Percentiles rank a stretch among this genome's conserved stretches.
Evolutionary conservation across 2,888 invertebrate genomes (phyloP).

Genomic region (Lumbricus terrestris): DNA sequence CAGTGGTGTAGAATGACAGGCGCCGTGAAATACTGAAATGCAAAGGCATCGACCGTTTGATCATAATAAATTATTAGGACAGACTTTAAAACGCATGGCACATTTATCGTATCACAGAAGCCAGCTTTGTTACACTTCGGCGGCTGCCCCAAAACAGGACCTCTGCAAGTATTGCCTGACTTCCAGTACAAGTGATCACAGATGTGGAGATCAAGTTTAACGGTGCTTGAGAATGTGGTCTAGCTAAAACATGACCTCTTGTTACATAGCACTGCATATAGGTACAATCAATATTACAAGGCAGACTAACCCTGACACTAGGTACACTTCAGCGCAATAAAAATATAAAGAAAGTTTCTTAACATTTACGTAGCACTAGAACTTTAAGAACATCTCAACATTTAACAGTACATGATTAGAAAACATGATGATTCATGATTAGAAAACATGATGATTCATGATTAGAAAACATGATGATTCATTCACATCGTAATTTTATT

Average conservation of each 20-base stretch:
- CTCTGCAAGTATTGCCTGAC: background rate
- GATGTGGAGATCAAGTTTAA: no score
- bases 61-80: background rate
- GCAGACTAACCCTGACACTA: background rate
- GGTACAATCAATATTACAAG: background rate
- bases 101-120: background rate
- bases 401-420: background rate
- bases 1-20: background rate
- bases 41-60: background rate
- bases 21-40: background rate
- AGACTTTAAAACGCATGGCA: background rate
- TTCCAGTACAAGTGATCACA: background rate
- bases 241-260: background rate
- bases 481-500: background rate
- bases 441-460: background rate
- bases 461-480: background rate
- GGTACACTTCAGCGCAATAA: background rate
- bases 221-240: no score
- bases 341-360: background rate
- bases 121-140: background rate
- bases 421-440: background rate
- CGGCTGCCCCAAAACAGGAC: background rate
- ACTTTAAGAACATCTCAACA: background rate
- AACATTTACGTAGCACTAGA: background rate
- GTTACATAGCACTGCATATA: background rate